phyloP scores from a whole-genome alignment of 2,797 vertebrate genomes.

The Erethizon dorsatum region DNA sequence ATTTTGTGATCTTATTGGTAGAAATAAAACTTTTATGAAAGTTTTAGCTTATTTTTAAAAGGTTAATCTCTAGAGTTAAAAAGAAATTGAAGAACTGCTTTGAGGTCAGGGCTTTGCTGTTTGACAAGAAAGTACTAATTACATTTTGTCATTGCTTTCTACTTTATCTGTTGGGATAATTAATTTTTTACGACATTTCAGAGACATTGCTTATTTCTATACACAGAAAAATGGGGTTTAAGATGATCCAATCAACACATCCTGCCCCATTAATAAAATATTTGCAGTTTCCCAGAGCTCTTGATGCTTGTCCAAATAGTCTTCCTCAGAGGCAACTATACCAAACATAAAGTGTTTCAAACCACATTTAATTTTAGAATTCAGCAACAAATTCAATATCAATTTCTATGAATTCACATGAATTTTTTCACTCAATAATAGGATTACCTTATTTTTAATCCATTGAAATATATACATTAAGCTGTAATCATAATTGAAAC shows the following conservation, averaged over 20 bases:
- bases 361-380: conserved; percentile 22
- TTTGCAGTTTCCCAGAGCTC: not conserved
- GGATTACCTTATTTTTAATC: not conserved
- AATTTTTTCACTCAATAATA: conserved; percentile 28
- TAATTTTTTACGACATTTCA: not conserved
- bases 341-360: not conserved
- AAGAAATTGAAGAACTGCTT: not conserved
- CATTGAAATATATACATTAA: not conserved
- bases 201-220: not conserved
- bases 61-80: not conserved
- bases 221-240: not conserved
- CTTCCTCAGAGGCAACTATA: not conserved
- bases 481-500: conserved; percentile 9
- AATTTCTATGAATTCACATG: conserved; percentile 45
- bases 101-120: not conserved
- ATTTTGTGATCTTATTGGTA: not conserved
- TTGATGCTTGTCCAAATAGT: not conserved
- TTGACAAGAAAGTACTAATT: not conserved
- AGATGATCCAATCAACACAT: not conserved
- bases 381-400: conserved; percentile 19
- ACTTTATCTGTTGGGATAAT: not conserved
- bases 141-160: not conserved
- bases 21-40: not conserved
- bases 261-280: not conserved
- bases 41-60: not conserved